Evolutionary conservation across 2,888 invertebrate genomes (phyloP).

Genomic region (Smittia aterrima): DNA sequence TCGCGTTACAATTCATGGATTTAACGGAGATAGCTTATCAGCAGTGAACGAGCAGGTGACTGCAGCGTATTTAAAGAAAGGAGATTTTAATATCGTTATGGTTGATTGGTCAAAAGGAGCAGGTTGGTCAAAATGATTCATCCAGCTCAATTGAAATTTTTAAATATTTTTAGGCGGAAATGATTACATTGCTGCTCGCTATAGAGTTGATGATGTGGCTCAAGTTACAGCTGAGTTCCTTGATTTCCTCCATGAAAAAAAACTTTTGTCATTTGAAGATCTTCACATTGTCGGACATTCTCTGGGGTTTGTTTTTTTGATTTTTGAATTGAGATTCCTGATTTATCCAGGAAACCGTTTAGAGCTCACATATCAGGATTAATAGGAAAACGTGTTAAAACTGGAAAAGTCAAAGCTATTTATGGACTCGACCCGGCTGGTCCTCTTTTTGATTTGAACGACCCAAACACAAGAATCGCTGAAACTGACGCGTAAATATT

Average conservation of each 20-base stretch:
- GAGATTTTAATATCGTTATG: conserved; percentile 60
- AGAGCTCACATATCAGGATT: conserved; percentile 55
- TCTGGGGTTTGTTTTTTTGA: background rate
- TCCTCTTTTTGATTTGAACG: conserved; percentile 42
- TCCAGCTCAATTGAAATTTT: too few species aligned
- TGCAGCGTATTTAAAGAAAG: conserved; percentile 57
- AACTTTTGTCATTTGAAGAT: background rate
- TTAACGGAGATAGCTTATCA: conserved; percentile 57
- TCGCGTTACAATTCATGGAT: conserved; percentile 57
- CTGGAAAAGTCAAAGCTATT: conserved; percentile 58
- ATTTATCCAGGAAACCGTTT: too few species aligned
- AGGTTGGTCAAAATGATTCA: too few species aligned
- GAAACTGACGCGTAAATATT: background rate
- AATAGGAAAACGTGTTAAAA: conserved; percentile 57
- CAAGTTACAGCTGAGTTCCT: conserved; percentile 44
- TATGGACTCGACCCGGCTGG: conserved; percentile 50
- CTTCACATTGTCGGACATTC: background rate
- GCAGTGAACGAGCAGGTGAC: conserved; percentile 47
- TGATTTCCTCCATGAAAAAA: background rate
- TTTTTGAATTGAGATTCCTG: background rate
- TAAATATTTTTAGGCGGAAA: too few species aligned
- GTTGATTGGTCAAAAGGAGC: conserved; percentile 58
- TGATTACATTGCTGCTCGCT: conserved; percentile 60
- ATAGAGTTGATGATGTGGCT: conserved; percentile 46
- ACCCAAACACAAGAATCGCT: background rate